phyloP scores from a whole-genome alignment of 2,888 invertebrate genomes.

The Saturnia japonica region DNA sequence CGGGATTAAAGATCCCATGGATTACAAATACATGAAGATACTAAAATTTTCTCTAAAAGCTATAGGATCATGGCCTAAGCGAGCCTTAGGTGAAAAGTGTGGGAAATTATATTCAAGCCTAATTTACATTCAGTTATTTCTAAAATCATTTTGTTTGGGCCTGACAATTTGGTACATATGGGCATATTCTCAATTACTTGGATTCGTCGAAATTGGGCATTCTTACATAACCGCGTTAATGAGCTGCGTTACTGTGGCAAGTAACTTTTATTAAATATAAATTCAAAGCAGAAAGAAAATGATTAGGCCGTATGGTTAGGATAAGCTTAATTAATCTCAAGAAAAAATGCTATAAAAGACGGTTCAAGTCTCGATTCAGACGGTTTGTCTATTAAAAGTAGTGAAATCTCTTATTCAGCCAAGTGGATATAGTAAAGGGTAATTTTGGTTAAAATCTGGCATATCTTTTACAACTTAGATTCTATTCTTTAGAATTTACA shows the following conservation, averaged over 20 bases:
- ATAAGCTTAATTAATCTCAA: not conserved
- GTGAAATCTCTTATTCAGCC: no score
- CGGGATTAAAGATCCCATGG: conserved; percentile 28
- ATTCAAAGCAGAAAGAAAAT: not conserved
- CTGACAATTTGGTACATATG: conserved; percentile 13
- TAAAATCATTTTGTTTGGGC: conserved; percentile 15
- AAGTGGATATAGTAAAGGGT: no score
- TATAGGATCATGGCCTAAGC: conserved; percentile 40
- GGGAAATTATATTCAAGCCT: conserved; percentile 3
- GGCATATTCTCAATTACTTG: conserved; percentile 9
- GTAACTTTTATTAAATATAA: not conserved
- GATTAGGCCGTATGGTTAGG: not conserved
- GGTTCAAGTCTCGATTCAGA: no score
- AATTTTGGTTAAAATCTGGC: no score
- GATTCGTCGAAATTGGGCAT: conserved; percentile 21
- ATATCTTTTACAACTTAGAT: no score
- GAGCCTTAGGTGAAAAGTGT: conserved; percentile 32
- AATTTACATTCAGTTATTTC: conserved; percentile 3
- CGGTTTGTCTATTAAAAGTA: no score
- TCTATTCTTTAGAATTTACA: no score
- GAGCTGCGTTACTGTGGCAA: conserved; percentile 20
- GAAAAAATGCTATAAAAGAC: no score
- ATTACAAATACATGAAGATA: conserved; percentile 34
- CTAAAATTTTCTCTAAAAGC: conserved; percentile 31
- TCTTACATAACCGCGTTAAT: conserved; percentile 19